phyloP scores from a whole-genome alignment of 2,888 invertebrate genomes.

The Eretmocerus hayati region DNA sequence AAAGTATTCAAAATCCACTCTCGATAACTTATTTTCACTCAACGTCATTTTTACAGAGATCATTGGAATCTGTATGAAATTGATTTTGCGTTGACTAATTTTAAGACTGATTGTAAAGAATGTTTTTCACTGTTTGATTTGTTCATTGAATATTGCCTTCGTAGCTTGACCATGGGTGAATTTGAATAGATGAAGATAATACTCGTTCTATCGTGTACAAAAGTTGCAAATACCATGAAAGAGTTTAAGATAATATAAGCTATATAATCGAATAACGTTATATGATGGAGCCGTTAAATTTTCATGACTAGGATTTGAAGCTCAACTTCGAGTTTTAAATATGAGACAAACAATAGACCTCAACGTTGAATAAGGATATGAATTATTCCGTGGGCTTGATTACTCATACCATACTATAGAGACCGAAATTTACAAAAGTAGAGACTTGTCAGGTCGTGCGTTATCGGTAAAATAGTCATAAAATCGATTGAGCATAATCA shows the following conservation, averaged over 20 bases:
- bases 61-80: not conserved
- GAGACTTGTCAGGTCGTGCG: no score
- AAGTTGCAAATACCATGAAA: constrained; percentile 15
- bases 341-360: no score
- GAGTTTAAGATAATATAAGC: constrained; percentile 13
- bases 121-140: constrained; percentile 13
- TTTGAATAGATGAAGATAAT: constrained; percentile 1
- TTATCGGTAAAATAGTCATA: no score
- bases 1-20: no score
- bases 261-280: constrained; percentile 3
- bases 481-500: no score
- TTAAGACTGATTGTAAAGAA: constrained; percentile 11
- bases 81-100: constrained; percentile 16
- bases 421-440: no score
- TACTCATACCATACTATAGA: no score
- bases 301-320: no score
- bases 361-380: no score
- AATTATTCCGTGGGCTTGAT: no score
- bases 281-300: constrained; percentile 4
- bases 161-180: constrained; percentile 3
- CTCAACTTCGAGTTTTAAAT: no score
- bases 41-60: constrained; percentile 7
- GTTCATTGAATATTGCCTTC: constrained; percentile 12
- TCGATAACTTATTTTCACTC: no score
- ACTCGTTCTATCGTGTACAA: constrained; percentile 18